Percentiles rank a stretch among this genome's conserved stretches.
phyloP scores from a whole-genome alignment of 2,797 vertebrate species.

The Thamnophis elegans region DNA sequence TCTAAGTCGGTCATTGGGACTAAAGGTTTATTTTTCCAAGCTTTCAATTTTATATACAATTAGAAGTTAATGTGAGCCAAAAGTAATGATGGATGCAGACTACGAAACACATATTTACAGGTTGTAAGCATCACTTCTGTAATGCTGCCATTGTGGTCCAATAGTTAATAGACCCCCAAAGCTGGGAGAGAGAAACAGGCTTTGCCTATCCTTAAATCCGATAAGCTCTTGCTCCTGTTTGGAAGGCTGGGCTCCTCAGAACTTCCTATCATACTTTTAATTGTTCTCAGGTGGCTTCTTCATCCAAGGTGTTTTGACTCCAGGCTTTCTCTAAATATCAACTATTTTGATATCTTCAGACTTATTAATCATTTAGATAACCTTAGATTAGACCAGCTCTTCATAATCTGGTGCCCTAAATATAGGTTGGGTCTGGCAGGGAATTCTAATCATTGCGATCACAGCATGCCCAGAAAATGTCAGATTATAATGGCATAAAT shows the following conservation, averaged over 20 bases:
- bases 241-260: slow-evolving; percentile 56
- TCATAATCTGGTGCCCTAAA: background rate
- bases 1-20: background rate
- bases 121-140: background rate
- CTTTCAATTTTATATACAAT: background rate
- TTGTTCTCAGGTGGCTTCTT: background rate
- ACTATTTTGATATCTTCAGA: background rate
- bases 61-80: background rate
- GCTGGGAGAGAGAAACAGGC: background rate
- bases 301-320: background rate
- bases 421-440: background rate
- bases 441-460: background rate
- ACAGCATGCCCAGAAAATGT: background rate
- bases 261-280: slow-evolving; percentile 51
- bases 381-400: background rate
- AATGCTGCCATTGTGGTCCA: background rate
- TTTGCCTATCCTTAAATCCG: background rate
- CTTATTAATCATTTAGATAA: background rate
- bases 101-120: background rate
- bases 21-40: background rate
- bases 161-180: background rate
- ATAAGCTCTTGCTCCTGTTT: background rate
- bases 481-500: background rate
- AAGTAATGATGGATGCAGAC: background rate
- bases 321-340: background rate